Evolutionary conservation across 2,797 vertebrate species (phyloP), one percentile per base, ranked within the genome.

Genomic region (Echeneis naucrates): DNA sequence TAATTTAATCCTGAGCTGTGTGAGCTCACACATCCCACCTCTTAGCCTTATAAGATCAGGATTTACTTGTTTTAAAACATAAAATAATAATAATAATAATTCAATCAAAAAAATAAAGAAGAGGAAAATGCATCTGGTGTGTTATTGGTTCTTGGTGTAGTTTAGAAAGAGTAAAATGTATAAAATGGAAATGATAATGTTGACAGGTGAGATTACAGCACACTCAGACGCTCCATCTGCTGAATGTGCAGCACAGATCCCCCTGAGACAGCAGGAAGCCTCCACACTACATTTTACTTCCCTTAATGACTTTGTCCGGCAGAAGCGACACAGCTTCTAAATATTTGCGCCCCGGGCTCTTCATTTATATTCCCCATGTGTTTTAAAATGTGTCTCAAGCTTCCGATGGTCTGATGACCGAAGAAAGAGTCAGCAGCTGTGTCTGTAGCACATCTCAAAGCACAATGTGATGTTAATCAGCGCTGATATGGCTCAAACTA

Each of bases 1-100:
- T 92, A 72, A 91, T 91, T 91, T 75, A 89, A 84, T 87, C 67
- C 81, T 76, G 53, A 66, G 70, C 72, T 59, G 26, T 59, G 69
- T 77, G 13, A n/a, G 40, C 68, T 81, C 17, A 40, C 53, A 62
- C 69, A 68, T 81, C 65, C 73, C 68, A 58, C 21, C 54, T 67
- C 60, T 68, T 33, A 47, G 23, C 59, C 23, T 38, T 40, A 45
- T 32, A 54, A 21, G 47, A 68, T 14, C 32, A 55, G 40, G 24
- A 55, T 54, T 51, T 26, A 47, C 37, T 8, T n/a, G n/a, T n/a
- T 30, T 30, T 30, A 30, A 30, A 30, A n/a, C n/a, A n/a, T n/a
- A n/a, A n/a, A 30, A 30, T n/a, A n/a, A n/a, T n/a, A n/a, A n/a
- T n/a, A n/a, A n/a, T n/a, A n/a, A n/a, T n/a, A n/a, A n/a, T n/a